Percentiles rank a stretch among this genome's conserved stretches.
Conservation (phyloP, 2,888 invertebrate genomes). For the Ganaspis brasiliensis region DNA sequence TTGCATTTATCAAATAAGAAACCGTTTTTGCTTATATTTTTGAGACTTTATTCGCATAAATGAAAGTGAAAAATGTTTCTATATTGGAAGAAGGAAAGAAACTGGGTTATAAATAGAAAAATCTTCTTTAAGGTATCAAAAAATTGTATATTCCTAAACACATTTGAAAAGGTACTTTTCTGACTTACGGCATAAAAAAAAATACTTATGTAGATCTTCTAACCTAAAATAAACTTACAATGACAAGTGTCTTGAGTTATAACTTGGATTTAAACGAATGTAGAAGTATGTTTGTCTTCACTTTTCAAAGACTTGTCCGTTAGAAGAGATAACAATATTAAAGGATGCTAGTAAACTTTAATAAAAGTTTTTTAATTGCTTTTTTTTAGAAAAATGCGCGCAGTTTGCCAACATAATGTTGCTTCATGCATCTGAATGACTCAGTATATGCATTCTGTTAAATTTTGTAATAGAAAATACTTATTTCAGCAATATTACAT, state of each 20-base stretch:
- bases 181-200: conserved; percentile 13
- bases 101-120: background rate
- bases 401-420: background rate
- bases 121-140: conserved; percentile 15
- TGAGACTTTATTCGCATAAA: no score
- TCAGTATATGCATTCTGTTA: no score
- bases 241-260: conserved; percentile 13
- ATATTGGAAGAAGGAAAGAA: background rate
- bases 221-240: background rate
- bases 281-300: background rate
- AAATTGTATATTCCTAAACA: conserved; percentile 31
- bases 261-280: background rate
- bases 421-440: no score
- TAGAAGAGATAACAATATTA: conserved; percentile 21
- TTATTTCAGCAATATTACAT: no score
- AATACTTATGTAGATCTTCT: background rate
- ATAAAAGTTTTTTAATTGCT: background rate
- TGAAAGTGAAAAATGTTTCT: no score
- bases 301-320: background rate
- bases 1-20: no score
- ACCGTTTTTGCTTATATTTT: no score
- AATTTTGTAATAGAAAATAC: no score
- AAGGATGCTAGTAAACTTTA: conserved; percentile 8
- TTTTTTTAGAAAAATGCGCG: no score
- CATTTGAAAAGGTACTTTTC: conserved; percentile 13